phyloP scores from a whole-genome alignment of 2,113 vertebrate species.

The Neotoma lepida region DNA sequence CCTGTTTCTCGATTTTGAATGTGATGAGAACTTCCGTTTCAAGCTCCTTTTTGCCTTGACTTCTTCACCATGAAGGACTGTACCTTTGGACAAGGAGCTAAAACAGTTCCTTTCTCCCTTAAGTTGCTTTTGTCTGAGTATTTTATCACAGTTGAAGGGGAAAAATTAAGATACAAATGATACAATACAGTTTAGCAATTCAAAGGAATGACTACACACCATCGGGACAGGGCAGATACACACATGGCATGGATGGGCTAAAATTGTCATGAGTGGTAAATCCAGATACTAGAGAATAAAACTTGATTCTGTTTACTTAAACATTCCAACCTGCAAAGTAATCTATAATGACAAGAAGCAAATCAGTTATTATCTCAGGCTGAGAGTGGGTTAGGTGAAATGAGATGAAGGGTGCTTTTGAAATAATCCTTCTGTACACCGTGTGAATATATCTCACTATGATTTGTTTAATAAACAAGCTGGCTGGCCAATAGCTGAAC shows the following conservation, averaged over 20 bases:
- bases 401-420: neutral
- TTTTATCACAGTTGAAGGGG: neutral
- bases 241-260: neutral
- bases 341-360: neutral
- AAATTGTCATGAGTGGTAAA: neutral
- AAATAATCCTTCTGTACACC: no score
- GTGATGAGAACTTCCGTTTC: neutral
- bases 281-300: neutral
- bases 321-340: neutral
- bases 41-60: neutral
- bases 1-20: neutral
- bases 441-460: no score
- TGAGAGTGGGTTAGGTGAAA: fast-evolving
- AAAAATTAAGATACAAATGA: neutral
- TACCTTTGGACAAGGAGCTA: neutral
- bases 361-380: neutral
- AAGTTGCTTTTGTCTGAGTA: neutral
- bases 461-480: no score
- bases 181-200: neutral
- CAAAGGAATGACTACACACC: neutral
- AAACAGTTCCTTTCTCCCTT: neutral
- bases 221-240: neutral
- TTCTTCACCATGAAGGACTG: neutral
- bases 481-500: no score
- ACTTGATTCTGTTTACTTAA: neutral